Conservation (phyloP, 2,888 invertebrate species). For the Melipona bicolor region DNA sequence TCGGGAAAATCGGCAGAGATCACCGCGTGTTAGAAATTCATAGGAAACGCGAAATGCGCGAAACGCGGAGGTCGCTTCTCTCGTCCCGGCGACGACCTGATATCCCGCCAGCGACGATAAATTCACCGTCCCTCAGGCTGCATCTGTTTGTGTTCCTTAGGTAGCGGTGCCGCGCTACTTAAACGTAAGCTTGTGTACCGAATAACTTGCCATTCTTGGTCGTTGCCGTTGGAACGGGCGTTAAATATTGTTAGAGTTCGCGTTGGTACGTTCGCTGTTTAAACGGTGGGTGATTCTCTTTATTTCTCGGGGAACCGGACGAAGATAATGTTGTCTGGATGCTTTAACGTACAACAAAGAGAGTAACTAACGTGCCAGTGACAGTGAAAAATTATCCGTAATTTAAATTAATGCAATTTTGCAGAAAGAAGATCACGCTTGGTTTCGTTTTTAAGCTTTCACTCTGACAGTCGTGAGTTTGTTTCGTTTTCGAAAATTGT, state of each 20-base stretch:
- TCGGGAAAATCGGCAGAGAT: slow-evolving; percentile 10
- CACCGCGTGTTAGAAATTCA: slow-evolving; percentile 31
- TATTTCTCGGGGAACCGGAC: not conserved
- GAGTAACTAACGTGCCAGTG: too few species aligned
- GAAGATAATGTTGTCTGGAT: not conserved
- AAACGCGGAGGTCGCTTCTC: not conserved
- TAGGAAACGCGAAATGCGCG: slow-evolving; percentile 7
- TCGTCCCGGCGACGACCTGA: not conserved
- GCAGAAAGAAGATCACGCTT: too few species aligned
- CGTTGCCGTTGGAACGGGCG: not conserved
- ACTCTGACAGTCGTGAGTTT: too few species aligned
- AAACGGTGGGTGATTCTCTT: too few species aligned
- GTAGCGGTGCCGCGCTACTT: not conserved
- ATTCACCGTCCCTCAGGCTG: slow-evolving; percentile 4
- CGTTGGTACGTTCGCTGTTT: not conserved
- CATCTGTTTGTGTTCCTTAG: slow-evolving; percentile 30
- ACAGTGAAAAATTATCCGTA: too few species aligned
- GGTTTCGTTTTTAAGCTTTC: too few species aligned
- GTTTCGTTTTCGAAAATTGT: too few species aligned
- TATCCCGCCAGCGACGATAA: slow-evolving; percentile 5
- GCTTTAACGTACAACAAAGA: not conserved
- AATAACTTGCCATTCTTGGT: slow-evolving; percentile 17
- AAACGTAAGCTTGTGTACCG: slow-evolving; percentile 10
- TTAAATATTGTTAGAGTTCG: slow-evolving; percentile 14
- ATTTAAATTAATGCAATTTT: too few species aligned